Evolutionary conservation across 2,113 vertebrate genomes (phyloP).

Genomic region (Hippolais icterina): DNA sequence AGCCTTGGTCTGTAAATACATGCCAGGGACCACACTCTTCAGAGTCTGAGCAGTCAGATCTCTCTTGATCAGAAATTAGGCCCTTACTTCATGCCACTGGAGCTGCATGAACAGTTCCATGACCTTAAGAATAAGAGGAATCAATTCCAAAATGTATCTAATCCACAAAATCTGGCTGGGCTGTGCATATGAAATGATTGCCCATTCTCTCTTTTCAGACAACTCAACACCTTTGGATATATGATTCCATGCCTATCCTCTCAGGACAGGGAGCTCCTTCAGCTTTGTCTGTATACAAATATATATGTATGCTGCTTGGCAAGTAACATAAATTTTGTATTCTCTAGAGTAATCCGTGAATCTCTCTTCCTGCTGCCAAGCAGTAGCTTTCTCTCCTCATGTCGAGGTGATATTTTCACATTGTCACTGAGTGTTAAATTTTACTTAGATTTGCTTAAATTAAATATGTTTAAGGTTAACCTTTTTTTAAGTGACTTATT

Average conservation of each 20-base stretch:
- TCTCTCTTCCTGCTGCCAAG: neutral
- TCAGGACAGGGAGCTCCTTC: neutral
- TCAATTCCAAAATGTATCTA: neutral
- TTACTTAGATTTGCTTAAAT: conserved; percentile 34
- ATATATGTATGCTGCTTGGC: neutral
- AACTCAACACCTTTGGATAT: neutral
- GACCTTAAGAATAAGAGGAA: neutral
- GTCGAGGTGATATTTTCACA: neutral
- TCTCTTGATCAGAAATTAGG: neutral
- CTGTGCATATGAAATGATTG: neutral
- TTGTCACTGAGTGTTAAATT: conserved; percentile 26
- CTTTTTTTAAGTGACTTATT: conserved; percentile 2
- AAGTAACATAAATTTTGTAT: neutral
- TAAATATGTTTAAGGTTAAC: conserved; percentile 38
- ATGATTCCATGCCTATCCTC: neutral
- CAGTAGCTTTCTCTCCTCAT: neutral
- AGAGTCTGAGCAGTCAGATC: neutral
- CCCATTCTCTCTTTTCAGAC: neutral
- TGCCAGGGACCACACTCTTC: neutral
- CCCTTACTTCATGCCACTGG: neutral
- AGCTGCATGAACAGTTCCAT: neutral
- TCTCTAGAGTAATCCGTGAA: neutral
- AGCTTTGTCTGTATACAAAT: neutral
- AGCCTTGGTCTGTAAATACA: neutral
- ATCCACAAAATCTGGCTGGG: neutral